Base-by-base conservation (phyloP, 1,140 invertebrate genomes). In the Heliconius congener region DNA sequence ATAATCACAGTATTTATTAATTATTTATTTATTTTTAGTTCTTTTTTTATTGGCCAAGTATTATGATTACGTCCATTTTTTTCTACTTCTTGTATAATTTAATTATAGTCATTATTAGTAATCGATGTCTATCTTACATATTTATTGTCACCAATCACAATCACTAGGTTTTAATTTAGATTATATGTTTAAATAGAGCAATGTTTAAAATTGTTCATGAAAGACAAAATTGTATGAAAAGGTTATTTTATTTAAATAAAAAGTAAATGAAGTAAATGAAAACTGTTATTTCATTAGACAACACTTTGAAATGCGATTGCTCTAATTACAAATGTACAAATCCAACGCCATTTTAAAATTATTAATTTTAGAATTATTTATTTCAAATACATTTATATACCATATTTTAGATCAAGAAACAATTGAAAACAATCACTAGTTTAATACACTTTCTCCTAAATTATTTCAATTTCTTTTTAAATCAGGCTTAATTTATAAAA, bases 91-190 rank as follows among this genome's bases (percentile, higher is more conserved):
- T 11, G 55, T 19, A 19, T 57, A 57, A 57, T 23, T 73, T 55
- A 50, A 46, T 46, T 55, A 30, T 18, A 74, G 18, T 52, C 23
- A 27, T 50, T 74, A 39, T 30, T 73, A 30, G 11, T 50, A 2
- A 1, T 42, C 39, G 39, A 3, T n/a, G 5, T 73, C 13, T 30
- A 52, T 34, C 30, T 52, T 60, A 27, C 23, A 75, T 27, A 37
- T 74, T 27, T 57, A 75, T 60, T 66, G 60, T 66, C 60, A 1
- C n/a, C 55, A 60, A 60, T 60, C 55, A 66, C 60, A 66, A 66
- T 66, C 60, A 66, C 23, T 66, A 30, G 60, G 9, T 30, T 16
- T 66, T 13, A 5, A 66, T 30, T 30, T 66, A 8, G 19, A n/a
- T 57, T 23, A 23, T 57, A 57, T 57, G 8, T 57, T n/a, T 27